Evolutionary conservation across 2,797 vertebrate species (phyloP), one percentile per base, ranked within the genome.

Genomic region (Lagocephalus sceleratus): DNA sequence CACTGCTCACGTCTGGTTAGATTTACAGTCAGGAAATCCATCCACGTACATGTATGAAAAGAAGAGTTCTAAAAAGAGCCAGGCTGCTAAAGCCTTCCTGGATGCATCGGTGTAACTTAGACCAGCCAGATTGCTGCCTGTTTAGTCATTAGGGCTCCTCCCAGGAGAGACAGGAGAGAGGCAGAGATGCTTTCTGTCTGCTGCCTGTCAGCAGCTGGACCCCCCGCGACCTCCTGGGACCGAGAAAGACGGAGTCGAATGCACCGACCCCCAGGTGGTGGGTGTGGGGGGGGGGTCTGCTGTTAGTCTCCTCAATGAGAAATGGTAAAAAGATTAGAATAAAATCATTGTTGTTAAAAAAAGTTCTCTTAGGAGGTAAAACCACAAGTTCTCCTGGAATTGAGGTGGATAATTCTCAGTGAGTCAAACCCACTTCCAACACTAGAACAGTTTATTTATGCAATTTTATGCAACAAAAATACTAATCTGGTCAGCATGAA

Each of bases 171-270:
- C 66, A 38, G 50, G 50, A 54, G 57, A 32, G 29, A 12, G 29
- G 7, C 10, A 32, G 29, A 12, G 29, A 11, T 12, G 57, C 68
- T 70, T 53, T 73, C 46, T 71, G 59, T 66, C 66, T 78, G 71
- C 69, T 70, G 60, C 54, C 60, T 69, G 56, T 53, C 66, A 79
- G 78, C 86, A 87, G 80, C 83, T 88, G 86, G 49, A 69, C 53
- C 68, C 71, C 62, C 41, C 57, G 54, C 19, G 19, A 47, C 54
- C 57, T 54, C 51, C 51, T 43, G 57, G 55, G 32, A 35, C 32
- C 3, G 3, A 35, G 32, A 35, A 12, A 35, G 32, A 35, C 11
- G 32, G 51, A 14, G 38, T 55, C n/a, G 46, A 47, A 60, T 19
- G 44, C 56, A 56, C 61, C 29, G 16, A 7, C 51, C 47, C n/a